Evolutionary conservation across 2,797 vertebrate genomes (phyloP).

Genomic region (Megaceryle alcyon): DNA sequence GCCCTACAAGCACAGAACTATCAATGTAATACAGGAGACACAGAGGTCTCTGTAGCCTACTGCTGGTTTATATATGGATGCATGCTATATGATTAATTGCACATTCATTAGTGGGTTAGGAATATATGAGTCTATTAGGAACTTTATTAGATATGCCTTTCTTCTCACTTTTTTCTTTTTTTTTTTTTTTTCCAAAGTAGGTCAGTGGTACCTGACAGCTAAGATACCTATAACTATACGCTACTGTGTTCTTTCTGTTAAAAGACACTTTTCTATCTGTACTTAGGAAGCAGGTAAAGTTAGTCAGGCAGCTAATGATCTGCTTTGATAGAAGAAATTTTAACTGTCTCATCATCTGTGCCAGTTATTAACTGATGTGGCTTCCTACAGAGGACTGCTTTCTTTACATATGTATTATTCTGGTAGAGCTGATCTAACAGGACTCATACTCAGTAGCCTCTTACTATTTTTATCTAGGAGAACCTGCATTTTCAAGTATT

Average conservation of each 20-base stretch:
- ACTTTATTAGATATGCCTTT: neutral
- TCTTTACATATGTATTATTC: neutral
- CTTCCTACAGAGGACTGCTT: neutral
- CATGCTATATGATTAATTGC: neutral
- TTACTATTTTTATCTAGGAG: neutral
- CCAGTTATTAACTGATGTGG: neutral
- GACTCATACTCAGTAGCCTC: neutral
- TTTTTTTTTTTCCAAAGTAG: neutral
- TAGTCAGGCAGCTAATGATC: slow-evolving; percentile 5
- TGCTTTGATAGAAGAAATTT: neutral
- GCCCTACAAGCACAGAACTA: neutral
- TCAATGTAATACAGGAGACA: neutral
- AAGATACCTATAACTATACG: neutral
- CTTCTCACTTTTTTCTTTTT: neutral
- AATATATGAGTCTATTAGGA: neutral
- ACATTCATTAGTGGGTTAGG: neutral
- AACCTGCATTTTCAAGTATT: neutral
- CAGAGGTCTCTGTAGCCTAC: neutral
- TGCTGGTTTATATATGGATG: neutral
- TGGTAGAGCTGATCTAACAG: neutral
- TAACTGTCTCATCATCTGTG: neutral
- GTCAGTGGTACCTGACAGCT: neutral
- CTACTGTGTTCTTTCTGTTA: neutral
- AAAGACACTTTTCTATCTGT: neutral
- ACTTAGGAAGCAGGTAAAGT: neutral